Conservation (phyloP, 35 echinoderm and acorn worm genomes). For the Holothuria glaberrima region DNA sequence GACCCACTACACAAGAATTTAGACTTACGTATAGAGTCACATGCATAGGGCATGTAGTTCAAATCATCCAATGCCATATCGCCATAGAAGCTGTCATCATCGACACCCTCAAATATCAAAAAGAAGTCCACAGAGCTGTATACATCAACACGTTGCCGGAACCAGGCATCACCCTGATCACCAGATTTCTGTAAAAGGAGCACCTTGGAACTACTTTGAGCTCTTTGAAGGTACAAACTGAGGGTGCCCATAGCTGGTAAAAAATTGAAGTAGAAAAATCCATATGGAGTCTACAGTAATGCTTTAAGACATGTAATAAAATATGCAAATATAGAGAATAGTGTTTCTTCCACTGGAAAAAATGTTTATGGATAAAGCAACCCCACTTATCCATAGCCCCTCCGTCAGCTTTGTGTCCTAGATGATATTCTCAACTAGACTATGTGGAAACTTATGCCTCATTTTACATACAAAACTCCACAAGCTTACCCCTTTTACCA, state of each 20-base stretch:
- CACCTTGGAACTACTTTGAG: constrained; percentile 10
- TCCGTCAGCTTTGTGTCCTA: too few species aligned
- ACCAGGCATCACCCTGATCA: constrained; percentile 71
- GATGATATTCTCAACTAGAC: too few species aligned
- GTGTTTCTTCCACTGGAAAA: too few species aligned
- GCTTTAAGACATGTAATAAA: neutral
- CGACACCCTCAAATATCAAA: constrained; percentile 77
- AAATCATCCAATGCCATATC: constrained; percentile 90
- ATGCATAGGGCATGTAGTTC: constrained; percentile 33
- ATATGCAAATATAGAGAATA: too few species aligned
- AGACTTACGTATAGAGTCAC: constrained; percentile 59
- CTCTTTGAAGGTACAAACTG: constrained; percentile 72
- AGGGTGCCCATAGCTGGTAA: constrained; percentile 69
- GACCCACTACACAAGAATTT: too few species aligned
- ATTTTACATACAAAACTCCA: too few species aligned
- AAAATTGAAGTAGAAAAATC: neutral
- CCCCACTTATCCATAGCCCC: too few species aligned
- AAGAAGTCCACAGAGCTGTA: constrained; percentile 51
- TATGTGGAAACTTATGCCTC: too few species aligned
- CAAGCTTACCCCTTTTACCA: too few species aligned
- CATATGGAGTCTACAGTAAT: neutral
- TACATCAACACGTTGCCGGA: constrained; percentile 53
- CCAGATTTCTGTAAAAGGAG: constrained; percentile 50
- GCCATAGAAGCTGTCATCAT: constrained; percentile 57
- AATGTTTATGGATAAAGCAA: too few species aligned